Evolutionary conservation across 2,797 vertebrate species (phyloP).

Genomic region (Pteropus rufus): DNA sequence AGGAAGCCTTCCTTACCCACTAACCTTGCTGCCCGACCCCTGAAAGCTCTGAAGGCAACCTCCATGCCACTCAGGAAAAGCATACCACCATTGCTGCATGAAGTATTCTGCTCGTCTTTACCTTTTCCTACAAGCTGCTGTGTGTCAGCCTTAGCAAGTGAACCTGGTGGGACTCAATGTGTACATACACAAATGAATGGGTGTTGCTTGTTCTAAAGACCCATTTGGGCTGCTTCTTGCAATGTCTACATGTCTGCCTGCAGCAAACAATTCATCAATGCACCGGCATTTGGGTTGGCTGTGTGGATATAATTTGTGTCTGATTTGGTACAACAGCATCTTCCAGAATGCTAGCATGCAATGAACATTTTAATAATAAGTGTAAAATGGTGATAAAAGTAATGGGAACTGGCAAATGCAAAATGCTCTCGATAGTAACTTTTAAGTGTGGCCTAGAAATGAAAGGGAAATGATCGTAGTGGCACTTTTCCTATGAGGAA

Average conservation of each 20-base stretch:
- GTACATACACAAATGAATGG: not conserved
- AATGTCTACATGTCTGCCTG: not conserved
- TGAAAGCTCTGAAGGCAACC: not conserved
- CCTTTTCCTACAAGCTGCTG: not conserved
- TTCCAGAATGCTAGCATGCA: not conserved
- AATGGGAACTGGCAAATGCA: not conserved
- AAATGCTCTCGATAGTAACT: not conserved
- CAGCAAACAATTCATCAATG: not conserved
- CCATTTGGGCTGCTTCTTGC: rapidly evolving
- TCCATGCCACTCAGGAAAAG: not conserved
- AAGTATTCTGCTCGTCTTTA: not conserved
- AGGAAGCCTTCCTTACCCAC: not conserved
- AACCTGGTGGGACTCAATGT: not conserved
- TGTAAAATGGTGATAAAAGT: not conserved
- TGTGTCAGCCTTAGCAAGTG: not conserved
- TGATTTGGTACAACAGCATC: not conserved
- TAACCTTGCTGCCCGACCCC: too few relatives aligned
- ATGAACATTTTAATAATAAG: not conserved
- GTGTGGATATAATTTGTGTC: not conserved
- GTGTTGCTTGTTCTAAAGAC: not conserved
- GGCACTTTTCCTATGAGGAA: not conserved
- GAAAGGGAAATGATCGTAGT: not conserved
- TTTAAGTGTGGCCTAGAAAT: not conserved
- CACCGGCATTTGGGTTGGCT: not conserved
- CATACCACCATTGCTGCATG: too few relatives aligned